Base-by-base conservation (phyloP, 2,113 vertebrate species). In the Camelus bactrianus region DNA sequence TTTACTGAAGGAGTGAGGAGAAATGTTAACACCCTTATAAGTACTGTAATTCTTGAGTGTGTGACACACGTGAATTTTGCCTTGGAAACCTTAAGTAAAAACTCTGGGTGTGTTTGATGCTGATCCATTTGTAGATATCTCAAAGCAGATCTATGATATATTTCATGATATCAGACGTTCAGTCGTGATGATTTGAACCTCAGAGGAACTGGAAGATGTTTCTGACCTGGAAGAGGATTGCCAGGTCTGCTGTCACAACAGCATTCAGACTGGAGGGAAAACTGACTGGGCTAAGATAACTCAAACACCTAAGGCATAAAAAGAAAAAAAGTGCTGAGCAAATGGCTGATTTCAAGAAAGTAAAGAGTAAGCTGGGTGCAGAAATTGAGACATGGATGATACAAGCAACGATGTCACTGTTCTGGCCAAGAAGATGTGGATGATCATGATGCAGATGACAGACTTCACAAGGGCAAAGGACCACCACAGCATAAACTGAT, bases 401-500 rank as follows among this genome's bases (percentile, higher is more conserved):
- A 65, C 64, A n/a, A 65, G 30, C 30, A 65, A 7, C n/a, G 30
- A 65, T 65, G 16, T 26, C 58, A 60, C 8, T 65, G 28, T 65
- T n/a, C 64, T 65, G 30, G n/a, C 64, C 64, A 65, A 65, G 64
- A 65, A 32, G 3, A 8, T 9, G 3, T 65, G 64, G 7, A 32
- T n/a, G 64, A n/a, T 65, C 64, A n/a, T 65, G 12, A n/a, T 32
- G 64, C 30, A 65, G 30, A 17, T n/a, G 14, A 32, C 15, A 65
- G 15, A n/a, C 64, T 65, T 65, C 0, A 26, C 30, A 72, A 99
- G 99, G 97, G 98, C 0, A 98, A 98, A 98, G 98, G 99, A 1
- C 98, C 98, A 32, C 72, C 99, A 94, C 99, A 99, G 88, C 98
- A 98, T 79, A 99, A 2, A 97, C 97, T 0, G 98, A 99, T 19